Base-by-base conservation (phyloP, 2,797 vertebrate genomes). In the Galago senegalensis region DNA sequence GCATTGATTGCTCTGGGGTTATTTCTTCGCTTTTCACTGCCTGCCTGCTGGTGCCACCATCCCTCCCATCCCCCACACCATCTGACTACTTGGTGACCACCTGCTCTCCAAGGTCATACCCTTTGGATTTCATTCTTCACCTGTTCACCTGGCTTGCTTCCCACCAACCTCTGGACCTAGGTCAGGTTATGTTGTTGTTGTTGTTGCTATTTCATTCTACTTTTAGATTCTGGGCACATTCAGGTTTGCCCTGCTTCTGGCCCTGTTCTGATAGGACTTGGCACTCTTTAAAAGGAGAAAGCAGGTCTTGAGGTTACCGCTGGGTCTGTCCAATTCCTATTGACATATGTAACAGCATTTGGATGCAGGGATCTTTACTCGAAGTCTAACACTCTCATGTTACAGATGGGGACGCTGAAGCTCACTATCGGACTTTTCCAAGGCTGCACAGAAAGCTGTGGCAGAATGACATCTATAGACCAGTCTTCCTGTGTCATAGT, bases 21-120 rank as follows among this genome's bases (percentile, higher is more conserved):
- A 83, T 80, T 89, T 53, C 81, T 69, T 63, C 79, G 84, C 84
- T 27, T 93, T 92, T 82, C 23, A 13, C 61, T 65, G 83, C 77
- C 76, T 82, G 58, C 97, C 91, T 90, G 96, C 96, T 94, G 96
- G 40, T 95, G 69, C 27, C 69, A 95, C 89, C 13, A 31, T 27
- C 7, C 46, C 49, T 56, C 75, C 95, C 93, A 25, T 27, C 84
- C 95, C 67, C 94, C 91, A 63, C 31, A 60, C 97, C 97, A 98
- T 98, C 97, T 98, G 97, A 98, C 97, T 70, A 4, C 21, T 82
- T 40, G 46, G 81, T 96, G 96, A 49, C 97, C 96, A 98, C 97
- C 97, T 98, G 96, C 89, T 96, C 97, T 90, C 72, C 20, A 83
- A 49, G 69, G 77, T 89, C 61, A 67, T 75, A 73, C 43, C 29